Evolutionary conservation across 2,797 vertebrate species (phyloP).

Genomic region (Neosilurus mollespiculum): DNA sequence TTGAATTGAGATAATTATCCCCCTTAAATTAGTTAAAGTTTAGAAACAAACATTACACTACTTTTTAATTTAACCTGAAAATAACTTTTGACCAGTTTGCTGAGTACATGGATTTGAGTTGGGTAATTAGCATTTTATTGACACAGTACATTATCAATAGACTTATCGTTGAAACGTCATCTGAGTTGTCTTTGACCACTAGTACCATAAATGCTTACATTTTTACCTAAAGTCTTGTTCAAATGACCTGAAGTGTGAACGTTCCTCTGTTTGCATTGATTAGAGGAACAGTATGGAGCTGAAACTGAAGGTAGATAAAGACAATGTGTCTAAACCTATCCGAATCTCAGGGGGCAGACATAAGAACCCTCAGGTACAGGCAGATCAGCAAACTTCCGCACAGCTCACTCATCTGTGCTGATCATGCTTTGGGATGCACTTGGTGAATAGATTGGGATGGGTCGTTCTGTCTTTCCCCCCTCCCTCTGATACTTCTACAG

Average conservation of each 20-base stretch:
- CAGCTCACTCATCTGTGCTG: not conserved
- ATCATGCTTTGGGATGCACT: conserved; percentile 21
- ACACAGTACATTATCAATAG: not conserved
- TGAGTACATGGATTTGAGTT: no score
- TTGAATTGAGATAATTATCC: not conserved
- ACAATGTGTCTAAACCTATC: conserved; percentile 57
- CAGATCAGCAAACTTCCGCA: conserved; percentile 5
- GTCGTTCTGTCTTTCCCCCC: not conserved
- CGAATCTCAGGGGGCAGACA: conserved; percentile 64
- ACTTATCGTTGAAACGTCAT: not conserved
- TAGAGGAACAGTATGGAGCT: conserved; percentile 58
- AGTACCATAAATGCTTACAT: not conserved
- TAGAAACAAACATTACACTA: not conserved
- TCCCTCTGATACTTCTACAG: not conserved
- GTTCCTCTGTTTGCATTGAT: conserved; percentile 24
- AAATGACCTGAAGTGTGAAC: not conserved
- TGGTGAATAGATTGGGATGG: not conserved
- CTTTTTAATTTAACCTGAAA: not conserved
- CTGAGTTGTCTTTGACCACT: not conserved
- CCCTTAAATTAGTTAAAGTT: not conserved
- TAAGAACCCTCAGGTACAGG: conserved; percentile 45
- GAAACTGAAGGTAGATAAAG: conserved; percentile 62
- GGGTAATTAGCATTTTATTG: not conserved
- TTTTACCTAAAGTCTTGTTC: not conserved
- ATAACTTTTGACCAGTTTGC: not conserved